Base-by-base conservation (phyloP, 2,888 invertebrate species). In the Patella caerulea region DNA sequence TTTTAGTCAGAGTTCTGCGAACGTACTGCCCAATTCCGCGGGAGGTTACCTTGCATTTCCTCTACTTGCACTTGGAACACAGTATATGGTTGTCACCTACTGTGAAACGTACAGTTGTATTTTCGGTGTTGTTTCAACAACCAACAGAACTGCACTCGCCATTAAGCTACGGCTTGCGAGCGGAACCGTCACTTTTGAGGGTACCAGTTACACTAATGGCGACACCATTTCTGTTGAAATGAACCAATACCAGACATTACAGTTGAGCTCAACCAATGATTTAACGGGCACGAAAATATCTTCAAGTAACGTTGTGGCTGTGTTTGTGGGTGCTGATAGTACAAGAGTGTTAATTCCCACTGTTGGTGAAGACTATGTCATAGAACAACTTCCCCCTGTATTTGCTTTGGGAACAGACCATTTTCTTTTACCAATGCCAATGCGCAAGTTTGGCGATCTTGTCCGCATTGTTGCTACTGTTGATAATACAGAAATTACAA, bases 21-120 rank as follows among this genome's bases (percentile, higher is more conserved):
- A 2, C 15, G 12, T 0, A 4, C 4, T 54, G 3, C n/a, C 19
- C 9, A 11, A 73, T 53, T n/a, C 54, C 2, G 54, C 53, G 17
- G 73, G 73, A 53, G 73, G 73, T 7, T 73, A 53, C 53, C 53
- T 73, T 15, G 73, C 73, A 15, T 73, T 73, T 15, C 73, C 73
- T 17, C 15, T 15, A 2, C 17, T 14, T 34, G 73, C 54, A 12
- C 55, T 73, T 14, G 73, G 73, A 73, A 55, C 55, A 24, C 11
- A 73, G 53, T 73, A 73, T 24, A 55, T 73, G 73, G 24, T 53
- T 3, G 73, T 53, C 14, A 73, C 73, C 15, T 73, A 53, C 53
- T 24, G 45, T 24, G 45, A 15, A 55, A 15, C 24, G 53, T 54
- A 73, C 73, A 45, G 73, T 24, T 73, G 73, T 53, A n/a, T 52